Evolutionary conservation across 2,888 invertebrate species (phyloP), one percentile per base, ranked within the genome.

Genomic region (Meganola albula): DNA sequence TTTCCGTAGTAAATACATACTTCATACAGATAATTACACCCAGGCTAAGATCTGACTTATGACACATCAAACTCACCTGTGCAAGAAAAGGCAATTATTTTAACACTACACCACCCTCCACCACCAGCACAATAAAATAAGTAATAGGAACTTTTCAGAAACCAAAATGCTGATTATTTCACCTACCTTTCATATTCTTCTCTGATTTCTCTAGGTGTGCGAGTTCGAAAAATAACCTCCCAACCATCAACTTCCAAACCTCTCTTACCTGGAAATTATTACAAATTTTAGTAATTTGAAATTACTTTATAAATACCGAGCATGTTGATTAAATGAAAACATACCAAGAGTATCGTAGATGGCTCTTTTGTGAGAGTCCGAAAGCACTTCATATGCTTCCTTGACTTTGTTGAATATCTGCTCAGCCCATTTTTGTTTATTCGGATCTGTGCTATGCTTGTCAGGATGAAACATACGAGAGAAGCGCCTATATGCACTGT

Each of bases 391-490:
- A 76, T 99, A 96, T 0, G 98, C 98, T 58, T 91, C 92, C 69
- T 98, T 97, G 0, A 95, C 93, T 73, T 95, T 93, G 69, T 95
- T 95, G 68, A 99, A 99, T 59, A 99, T 88, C 40, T 92, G 79
- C 74, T 98, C 97, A 0, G 99, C 99, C 80, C 96, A 94, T 62
- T 90, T 91, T 72, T 97, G 96, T 52, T 91, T 90, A 1, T 87
- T 88, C 1, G 93, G 91, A 62, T 97, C 94, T 8, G 90, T 85
- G 27, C 89, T 87, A 78, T 99, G 98, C 76, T 98, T 98, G 67
- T 99, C 99, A 0, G 99, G 99, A 75, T 99, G 99, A 66, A 97
- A 99, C 56, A 97, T 90, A 47, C 93, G 91, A 54, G 98, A 98
- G 34, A 97, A 90, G 31, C 94, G 90, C 40, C 98, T 90, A 72